Evolutionary conservation across 1,140 invertebrate genomes (phyloP), one percentile per base, ranked within the genome.

Genomic region (Idris sp.): DNA sequence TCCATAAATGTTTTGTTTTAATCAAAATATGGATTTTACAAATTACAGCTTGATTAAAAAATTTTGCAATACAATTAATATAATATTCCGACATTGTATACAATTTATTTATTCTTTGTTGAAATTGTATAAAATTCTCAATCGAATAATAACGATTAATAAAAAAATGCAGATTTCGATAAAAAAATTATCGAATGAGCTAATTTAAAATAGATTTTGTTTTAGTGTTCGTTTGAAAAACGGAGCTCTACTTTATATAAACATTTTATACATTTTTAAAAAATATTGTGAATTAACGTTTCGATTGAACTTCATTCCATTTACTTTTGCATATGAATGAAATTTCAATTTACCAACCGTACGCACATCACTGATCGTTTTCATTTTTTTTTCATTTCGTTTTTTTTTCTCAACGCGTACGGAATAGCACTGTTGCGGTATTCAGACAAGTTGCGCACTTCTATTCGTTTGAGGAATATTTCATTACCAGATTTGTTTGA

Each of bases 401-500:
- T 28, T 5, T 46, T 53, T 69, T 54, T 49, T 28, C 9, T 2
- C 41, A 11, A 30, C 10, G 38, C 53, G 59, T 40, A 26, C 40
- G 30, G 46, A 61, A 69, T 61, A 69, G 28, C 35, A 38, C 22
- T 36, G 48, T 40, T 49, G 53, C 48, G 56, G 44, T 49, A 56
- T 56, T 62, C 40, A 16, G 19, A 58, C 13, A 43, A n/a, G 43
- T 11, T 16, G 33, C 25, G 43, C 10, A 13, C 28, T 44, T 33
- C 35, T 25, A 59, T 54, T 61, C 31, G 43, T 33, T 56, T 7
- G 28, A n/a, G 43, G 35, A 62, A 72, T 72, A 72, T 56, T 72
- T 72, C 49, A 62, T 62, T 72, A 36, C 43, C 35, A 16, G 28
- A 31, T 30, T 36, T 72, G 49, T 72, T 72, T 72, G 49, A 41